Base-by-base conservation (phyloP, 2,888 invertebrate genomes). In the Tinea trinotella region DNA sequence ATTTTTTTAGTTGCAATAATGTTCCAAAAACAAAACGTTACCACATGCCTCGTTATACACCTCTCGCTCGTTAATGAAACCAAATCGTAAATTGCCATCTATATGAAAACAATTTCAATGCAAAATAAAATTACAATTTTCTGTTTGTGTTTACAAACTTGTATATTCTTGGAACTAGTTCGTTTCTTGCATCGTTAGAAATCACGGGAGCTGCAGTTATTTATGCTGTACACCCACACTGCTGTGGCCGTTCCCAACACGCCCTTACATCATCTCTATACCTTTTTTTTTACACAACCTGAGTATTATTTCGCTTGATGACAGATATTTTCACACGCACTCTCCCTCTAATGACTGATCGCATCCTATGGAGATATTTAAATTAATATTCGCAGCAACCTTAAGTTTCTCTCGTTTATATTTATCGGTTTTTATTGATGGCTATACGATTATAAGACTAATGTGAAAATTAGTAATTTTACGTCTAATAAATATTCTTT, bases 301-400 rank as follows among this genome's bases (percentile, higher is more conserved):
- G 50, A 35, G 52, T 44, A 60, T 61, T 64, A 65, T 59, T 58
- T 67, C 65, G 64, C 63, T 64, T 66, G 67, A 74, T 75, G 74
- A 68, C 66, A 65, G 67, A 57, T 65, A 57, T 62, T 68, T 77
- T 80, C 78, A 74, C 76, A 82, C 76, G 75, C 67, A 74, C 40
- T 19, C 40, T 40, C 24, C 24, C 13, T 40, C 13, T 15, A 40
- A 40, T 40, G 2, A 19, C 46, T 2, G 46, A 19, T 46, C 19
- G n/a, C 44, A 13, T 44, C n/a, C 44, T 44, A 5, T 3, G 22
- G 7, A 22, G 3, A 22, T 22, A 22, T 22, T n/a, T n/a, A n/a
- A n/a, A n/a, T n/a, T n/a, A n/a, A n/a, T n/a, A n/a, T n/a, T n/a
- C n/a, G n/a, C n/a, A n/a, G n/a, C n/a, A n/a, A n/a, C n/a, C n/a